Evolutionary conservation across 2,888 invertebrate species (phyloP).

Genomic region (Cylloceria caligata): DNA sequence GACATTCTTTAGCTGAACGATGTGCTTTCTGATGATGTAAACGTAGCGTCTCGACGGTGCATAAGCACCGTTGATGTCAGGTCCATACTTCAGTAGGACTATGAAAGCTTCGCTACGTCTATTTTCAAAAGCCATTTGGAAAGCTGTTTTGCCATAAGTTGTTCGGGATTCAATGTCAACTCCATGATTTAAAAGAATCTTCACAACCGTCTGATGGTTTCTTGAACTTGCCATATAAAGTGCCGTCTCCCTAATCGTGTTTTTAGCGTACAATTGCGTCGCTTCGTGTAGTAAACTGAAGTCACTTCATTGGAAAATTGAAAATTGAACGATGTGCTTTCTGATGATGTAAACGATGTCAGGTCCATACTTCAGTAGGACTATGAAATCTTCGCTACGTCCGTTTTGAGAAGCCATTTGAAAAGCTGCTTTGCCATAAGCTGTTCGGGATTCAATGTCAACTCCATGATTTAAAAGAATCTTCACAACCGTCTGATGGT

Average conservation of each 20-base stretch:
- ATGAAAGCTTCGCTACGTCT: neutral
- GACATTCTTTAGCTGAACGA: neutral
- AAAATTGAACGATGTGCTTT: no score
- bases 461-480: no score
- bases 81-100: slow-evolving; percentile 1
- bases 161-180: neutral
- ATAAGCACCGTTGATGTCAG: slow-evolving; percentile 22
- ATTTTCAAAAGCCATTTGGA: slow-evolving; percentile 26
- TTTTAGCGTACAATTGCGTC: neutral
- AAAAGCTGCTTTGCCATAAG: no score
- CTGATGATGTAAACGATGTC: no score
- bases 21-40: neutral
- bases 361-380: no score
- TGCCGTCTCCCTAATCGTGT: neutral
- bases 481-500: no score
- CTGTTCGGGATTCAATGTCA: no score
- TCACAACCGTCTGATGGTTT: slow-evolving; percentile 12
- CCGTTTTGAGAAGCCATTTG: no score
- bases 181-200: slow-evolving; percentile 18
- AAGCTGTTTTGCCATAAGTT: slow-evolving; percentile 12
- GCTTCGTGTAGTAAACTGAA: neutral
- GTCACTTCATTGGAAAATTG: neutral
- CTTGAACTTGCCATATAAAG: slow-evolving; percentile 13
- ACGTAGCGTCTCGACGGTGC: neutral
- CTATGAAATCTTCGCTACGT: no score